Evolutionary conservation across 2,113 vertebrate genomes (phyloP), one percentile per base, ranked within the genome.

Genomic region (Erythrocercus mccallii): DNA sequence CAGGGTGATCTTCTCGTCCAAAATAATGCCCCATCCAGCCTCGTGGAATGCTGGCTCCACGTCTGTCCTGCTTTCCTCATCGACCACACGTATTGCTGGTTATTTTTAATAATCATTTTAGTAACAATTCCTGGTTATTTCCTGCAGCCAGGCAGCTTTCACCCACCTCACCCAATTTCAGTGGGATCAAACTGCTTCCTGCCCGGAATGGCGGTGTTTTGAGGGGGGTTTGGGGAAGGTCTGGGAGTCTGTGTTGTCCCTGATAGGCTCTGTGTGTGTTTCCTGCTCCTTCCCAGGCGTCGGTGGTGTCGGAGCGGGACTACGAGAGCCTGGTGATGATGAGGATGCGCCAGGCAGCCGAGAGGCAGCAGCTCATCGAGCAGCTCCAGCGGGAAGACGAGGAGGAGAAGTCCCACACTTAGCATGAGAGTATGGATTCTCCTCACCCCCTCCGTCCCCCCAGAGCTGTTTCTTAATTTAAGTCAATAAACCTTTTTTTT

Each of bases 301-400:
- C 98, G 0, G 96, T 99, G 82, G 95, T 98, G 48, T 99, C 97
- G 0, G 99, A 99, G 64, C 97, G 99, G 27, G 99, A 99, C 96
- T 99, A 98, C 0, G 99, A 99, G 98, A 99, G 99, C 78, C 96
- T 99, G 66, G 99, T 99, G 97, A 98, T 99, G 98, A 99, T 99
- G 99, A 98, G 97, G 94, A 98, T 99, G 99, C 98, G 99, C 72
- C 99, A 99, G 91, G 99, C 99, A 0, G 99, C 99, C 0, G 99
- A 99, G 95, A 98, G 99, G 47, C 99, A 99, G 97, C 98, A 97
- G 86, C 98, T 99, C 33, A 99, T 99, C 2, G 97, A 99, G 70
- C 97, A 98, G 96, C 98, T 99, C 98, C 97, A 98, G 96, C 96
- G n/a, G 82, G 99, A 99, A 15, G 99, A 99, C 0, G 96, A 98